These are phyloP conservation scores for Hirundichthys speculiger DNA, from an alignment of 2,113 vertebrate genomes.

Conservation along the genomic window DNA sequence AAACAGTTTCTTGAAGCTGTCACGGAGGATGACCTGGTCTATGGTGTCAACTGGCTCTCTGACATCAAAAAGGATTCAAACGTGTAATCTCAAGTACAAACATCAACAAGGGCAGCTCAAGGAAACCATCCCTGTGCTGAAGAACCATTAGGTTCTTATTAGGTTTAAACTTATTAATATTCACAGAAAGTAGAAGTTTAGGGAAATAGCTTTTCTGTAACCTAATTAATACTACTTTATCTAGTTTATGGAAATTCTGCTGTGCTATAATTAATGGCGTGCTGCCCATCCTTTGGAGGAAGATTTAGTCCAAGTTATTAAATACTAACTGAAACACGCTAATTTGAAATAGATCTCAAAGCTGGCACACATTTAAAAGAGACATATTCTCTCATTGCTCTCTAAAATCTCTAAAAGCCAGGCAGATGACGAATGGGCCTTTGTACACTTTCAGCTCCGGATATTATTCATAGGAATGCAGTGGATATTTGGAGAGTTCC, in stretches of 20 bases:
- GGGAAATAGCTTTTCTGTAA: not conserved
- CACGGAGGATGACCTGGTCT: conserved; percentile 44
- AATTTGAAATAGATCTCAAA: conserved; percentile 15
- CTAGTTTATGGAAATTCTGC: not conserved
- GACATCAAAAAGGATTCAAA: conserved; percentile 54
- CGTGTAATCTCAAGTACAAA: conserved; percentile 36
- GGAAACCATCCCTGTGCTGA: not conserved
- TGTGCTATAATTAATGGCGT: conserved; percentile 14
- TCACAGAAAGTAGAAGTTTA: conserved; percentile 17
- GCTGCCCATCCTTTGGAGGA: conserved; percentile 11
- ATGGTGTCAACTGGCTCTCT: conserved; percentile 38
- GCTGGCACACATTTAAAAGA: conserved; percentile 30
- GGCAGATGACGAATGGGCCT: conserved; percentile 30
- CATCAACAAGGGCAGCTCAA: conserved; percentile 16
- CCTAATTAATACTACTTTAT: conserved; percentile 1
- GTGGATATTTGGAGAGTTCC: conserved; percentile 40
- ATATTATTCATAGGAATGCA: conserved; percentile 54
- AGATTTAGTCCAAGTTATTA: conserved; percentile 27
- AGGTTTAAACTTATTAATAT: conserved; percentile 17
- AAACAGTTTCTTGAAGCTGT: conserved; percentile 53
- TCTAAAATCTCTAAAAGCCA: conserved; percentile 32
- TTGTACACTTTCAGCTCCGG: conserved; percentile 28
- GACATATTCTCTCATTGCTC: conserved; percentile 24
- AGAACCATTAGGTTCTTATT: not conserved
- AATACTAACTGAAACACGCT: conserved; percentile 15